phyloP scores from a whole-genome alignment of 2,888 invertebrate species.

The Thereva unica region DNA sequence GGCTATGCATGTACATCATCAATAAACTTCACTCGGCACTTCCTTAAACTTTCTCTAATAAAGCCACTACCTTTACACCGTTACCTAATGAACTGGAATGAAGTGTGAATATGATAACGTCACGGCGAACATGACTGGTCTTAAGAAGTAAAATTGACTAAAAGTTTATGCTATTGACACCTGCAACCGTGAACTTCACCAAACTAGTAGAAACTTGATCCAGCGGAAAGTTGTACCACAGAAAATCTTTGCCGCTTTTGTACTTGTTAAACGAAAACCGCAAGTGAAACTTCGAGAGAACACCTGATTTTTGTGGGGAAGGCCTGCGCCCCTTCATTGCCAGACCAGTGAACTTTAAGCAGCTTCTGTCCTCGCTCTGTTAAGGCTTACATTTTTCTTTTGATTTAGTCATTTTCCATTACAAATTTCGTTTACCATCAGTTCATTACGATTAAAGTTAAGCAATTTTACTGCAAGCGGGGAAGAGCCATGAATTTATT shows the following conservation, averaged over 20 bases:
- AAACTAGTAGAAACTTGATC: conserved; percentile 3
- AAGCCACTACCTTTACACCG: too few relatives aligned
- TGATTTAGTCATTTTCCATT: too few relatives aligned
- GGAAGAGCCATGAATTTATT: conserved; percentile 17
- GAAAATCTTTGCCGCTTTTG: background rate
- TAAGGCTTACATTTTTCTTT: too few relatives aligned
- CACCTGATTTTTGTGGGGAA: conserved; percentile 8
- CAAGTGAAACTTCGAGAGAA: background rate
- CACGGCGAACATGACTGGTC: conserved; percentile 14
- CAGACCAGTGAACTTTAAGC: too few relatives aligned
- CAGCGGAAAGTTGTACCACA: too few relatives aligned
- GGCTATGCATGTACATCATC: too few relatives aligned
- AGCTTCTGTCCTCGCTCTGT: too few relatives aligned
- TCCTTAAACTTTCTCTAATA: too few relatives aligned
- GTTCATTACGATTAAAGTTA: conserved; percentile 13
- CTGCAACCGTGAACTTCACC: conserved; percentile 24
- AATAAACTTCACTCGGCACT: too few relatives aligned
- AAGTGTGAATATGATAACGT: conserved; percentile 16
- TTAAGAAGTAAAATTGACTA: conserved; percentile 18
- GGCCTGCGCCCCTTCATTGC: background rate
- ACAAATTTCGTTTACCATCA: background rate
- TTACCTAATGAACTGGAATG: conserved; percentile 6
- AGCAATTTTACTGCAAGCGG: background rate
- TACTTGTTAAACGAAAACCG: background rate
- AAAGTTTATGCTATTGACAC: conserved; percentile 29